A percentile compares a stretch with the other conserved stretches of the same genome.
phyloP scores from a whole-genome alignment of 30 jellyfish, hydroid and myxozoan species.

The Rhopilema esculentum region DNA sequence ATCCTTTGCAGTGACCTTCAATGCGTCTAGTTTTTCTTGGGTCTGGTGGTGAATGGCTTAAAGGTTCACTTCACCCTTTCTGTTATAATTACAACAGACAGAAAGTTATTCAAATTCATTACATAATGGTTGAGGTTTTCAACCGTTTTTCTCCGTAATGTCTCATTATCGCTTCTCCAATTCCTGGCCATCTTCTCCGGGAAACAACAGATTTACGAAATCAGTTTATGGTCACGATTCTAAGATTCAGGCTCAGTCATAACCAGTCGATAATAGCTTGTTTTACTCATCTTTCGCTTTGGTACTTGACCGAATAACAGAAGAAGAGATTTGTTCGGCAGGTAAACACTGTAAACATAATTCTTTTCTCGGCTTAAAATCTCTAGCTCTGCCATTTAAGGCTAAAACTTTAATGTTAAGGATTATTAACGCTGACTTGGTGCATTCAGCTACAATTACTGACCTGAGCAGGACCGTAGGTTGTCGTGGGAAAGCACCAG shows the following conservation, averaged over 20 bases:
- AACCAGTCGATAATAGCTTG: neutral
- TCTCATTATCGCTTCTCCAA: neutral
- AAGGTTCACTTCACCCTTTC: too few relatives aligned
- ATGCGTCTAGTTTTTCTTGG: too few relatives aligned
- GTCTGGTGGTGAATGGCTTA: too few relatives aligned
- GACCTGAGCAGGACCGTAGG: constrained; percentile 33
- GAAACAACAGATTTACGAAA: neutral
- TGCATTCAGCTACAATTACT: neutral
- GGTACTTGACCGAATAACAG: neutral
- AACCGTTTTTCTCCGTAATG: neutral
- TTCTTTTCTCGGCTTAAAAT: neutral
- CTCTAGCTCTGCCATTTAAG: neutral
- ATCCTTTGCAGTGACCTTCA: neutral
- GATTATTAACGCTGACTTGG: neutral
- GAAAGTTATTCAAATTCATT: too few relatives aligned
- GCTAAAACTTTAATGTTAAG: neutral
- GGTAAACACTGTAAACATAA: neutral
- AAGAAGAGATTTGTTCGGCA: neutral
- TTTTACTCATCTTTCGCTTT: neutral
- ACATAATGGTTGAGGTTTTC: too few relatives aligned
- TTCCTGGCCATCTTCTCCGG: neutral
- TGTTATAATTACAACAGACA: too few relatives aligned
- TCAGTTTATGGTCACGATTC: neutral
- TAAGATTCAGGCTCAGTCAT: neutral
- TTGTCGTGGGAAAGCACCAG: constrained; percentile 55